These are phyloP conservation scores for Rhabdornis inornatus DNA, from an alignment of 2,113 vertebrate species.

Conservation along the genomic window DNA sequence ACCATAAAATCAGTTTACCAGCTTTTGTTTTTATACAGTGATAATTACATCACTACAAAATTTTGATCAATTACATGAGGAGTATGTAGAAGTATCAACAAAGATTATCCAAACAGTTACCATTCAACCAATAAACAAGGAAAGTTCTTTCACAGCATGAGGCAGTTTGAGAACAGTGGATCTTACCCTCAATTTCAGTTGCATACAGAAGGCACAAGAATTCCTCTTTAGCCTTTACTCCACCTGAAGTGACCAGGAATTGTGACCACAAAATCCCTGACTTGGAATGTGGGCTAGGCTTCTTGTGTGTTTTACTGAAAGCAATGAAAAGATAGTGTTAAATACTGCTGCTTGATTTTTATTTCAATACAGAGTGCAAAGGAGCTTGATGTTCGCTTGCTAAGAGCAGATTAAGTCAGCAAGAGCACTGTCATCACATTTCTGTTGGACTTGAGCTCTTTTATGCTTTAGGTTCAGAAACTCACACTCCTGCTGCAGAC, in stretches of 20 bases:
- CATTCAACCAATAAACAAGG: neutral
- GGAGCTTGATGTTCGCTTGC: neutral
- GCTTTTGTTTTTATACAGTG: neutral
- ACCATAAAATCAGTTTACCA: neutral
- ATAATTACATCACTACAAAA: neutral
- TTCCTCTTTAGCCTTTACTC: neutral
- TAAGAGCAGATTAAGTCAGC: neutral
- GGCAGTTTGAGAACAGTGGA: neutral
- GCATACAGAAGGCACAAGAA: neutral
- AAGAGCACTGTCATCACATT: neutral
- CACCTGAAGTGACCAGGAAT: neutral
- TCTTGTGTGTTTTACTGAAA: neutral
- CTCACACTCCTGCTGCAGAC: neutral
- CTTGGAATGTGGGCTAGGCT: neutral
- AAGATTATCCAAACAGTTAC: neutral
- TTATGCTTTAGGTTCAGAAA: neutral
- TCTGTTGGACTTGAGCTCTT: neutral
- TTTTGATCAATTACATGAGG: neutral
- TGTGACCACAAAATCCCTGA: neutral
- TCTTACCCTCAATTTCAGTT: neutral
- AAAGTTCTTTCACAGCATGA: neutral
- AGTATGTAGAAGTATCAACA: neutral
- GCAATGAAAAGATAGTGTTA: neutral
- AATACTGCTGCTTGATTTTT: neutral
- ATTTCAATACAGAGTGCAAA: neutral